These are phyloP conservation scores for Clarias macrocephalus DNA, from an alignment of 2,113 vertebrate genomes.

Conservation along the genomic window DNA sequence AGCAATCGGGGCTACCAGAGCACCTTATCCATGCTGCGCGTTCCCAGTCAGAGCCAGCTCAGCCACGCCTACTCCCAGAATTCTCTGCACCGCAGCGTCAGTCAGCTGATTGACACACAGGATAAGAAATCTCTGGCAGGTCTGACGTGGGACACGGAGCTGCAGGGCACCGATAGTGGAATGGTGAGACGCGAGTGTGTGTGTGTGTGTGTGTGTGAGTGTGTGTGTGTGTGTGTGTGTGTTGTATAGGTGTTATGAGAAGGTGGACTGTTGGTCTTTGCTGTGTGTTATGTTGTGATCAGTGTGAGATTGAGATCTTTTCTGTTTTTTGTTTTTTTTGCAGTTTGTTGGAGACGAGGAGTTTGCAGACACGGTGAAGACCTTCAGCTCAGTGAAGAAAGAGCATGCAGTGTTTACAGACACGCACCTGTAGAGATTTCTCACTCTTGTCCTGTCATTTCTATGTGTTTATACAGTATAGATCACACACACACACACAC, in stretches of 20 bases:
- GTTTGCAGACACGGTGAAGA: slow-evolving; percentile 84
- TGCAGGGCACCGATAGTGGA: slow-evolving; percentile 75
- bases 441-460: slow-evolving; percentile 41
- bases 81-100: slow-evolving; percentile 84
- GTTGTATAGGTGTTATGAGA: not conserved
- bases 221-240: not conserved
- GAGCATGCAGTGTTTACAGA: slow-evolving; percentile 90
- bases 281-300: not conserved
- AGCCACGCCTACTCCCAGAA: slow-evolving; percentile 74
- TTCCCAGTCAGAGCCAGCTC: slow-evolving; percentile 77
- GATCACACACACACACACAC: not conserved
- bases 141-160: slow-evolving; percentile 79
- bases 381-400: slow-evolving; percentile 86
- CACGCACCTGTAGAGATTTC: slow-evolving; percentile 74
- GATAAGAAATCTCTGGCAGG: slow-evolving; percentile 82
- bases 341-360: slow-evolving; percentile 90
- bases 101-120: slow-evolving; percentile 81
- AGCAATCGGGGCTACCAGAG: slow-evolving; percentile 62
- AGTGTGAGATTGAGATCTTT: not conserved
- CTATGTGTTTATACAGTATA: not conserved
- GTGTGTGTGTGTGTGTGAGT: not conserved
- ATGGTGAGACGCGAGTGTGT: slow-evolving; percentile 76
- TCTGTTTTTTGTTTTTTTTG: slow-evolving; percentile 36
- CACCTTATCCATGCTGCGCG: slow-evolving; percentile 68
- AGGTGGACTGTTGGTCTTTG: not conserved